Base-by-base conservation (phyloP, 2,888 invertebrate species). In the Mythimna ferrago region DNA sequence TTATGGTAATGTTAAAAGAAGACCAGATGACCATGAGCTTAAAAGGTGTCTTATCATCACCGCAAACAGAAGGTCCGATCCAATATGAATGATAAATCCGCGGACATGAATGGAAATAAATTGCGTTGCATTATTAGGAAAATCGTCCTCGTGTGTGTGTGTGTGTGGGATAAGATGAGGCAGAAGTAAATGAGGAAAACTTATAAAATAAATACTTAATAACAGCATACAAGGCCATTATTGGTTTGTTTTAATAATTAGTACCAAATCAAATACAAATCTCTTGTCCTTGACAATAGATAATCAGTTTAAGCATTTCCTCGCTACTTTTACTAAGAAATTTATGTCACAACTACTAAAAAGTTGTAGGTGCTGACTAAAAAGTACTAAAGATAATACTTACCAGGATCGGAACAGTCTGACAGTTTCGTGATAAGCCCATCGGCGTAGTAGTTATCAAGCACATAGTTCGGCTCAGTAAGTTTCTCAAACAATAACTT, bases 371-470 rank as follows among this genome's bases (percentile, higher is more conserved):
- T 53, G 21, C 2, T 9, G 11, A 26, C n/a, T 35, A 35, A 75
- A 7, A 44, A 38, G 9, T 35, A 53, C 26, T 2, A 56, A 26
- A 35, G 60, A 44, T 57, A 65, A 64, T 62, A 89, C 90, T 91
- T 88, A 97, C 97, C 96, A 89, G 93, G 91, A 89, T 96, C 95
- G 82, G 94, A 92, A 84, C 94, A 93, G 66, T 96, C 96, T 32
- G 95, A 92, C 82, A 97, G 90, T 92, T 97, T 97, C 70, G 97
- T 96, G 78, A 97, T 94, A 62, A 98, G 93, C 83, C 97, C 96
- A 89, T 97, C 97, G 76, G 97, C 97, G 90, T 97, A 97, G 84
- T 97, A 97, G 91, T 96, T 97, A 89, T 97, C 96, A 90, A 96
- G 94, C 84, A 97, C 96, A 93, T 97, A 97, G 81, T 96, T 93